phyloP scores from a whole-genome alignment of 2,113 vertebrate species.

The Tapirus terrestris region DNA sequence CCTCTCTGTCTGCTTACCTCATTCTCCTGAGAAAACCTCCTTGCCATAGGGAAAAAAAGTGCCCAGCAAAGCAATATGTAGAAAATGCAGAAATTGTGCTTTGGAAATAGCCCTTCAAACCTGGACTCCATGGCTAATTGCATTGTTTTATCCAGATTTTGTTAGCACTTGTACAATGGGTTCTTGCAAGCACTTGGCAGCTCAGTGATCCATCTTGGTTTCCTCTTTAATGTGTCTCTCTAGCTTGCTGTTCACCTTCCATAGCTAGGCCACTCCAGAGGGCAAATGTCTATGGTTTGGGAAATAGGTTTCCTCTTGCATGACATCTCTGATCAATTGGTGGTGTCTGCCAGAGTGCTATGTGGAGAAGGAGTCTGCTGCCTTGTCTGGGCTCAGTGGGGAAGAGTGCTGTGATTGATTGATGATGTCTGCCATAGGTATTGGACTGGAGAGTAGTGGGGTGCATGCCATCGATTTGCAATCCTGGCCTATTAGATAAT shows the following conservation, averaged over 20 bases:
- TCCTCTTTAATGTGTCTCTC: not conserved
- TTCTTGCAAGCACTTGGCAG: not conserved
- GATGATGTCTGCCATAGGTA: not conserved
- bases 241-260: not conserved
- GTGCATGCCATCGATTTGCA: not conserved
- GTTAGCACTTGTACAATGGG: accelerated
- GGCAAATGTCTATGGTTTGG: not conserved
- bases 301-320: not conserved
- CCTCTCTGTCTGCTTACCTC: not conserved
- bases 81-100: not conserved
- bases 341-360: not conserved
- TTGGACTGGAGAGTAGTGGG: not conserved
- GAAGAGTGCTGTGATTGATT: not conserved
- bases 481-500: not conserved
- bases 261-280: not conserved
- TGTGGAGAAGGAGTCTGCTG: not conserved
- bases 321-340: not conserved
- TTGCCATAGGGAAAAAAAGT: slow-evolving; percentile 37
- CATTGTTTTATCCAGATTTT: not conserved
- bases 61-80: slow-evolving; percentile 4
- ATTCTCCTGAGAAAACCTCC: slow-evolving; percentile 40
- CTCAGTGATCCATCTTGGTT: not conserved
- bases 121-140: not conserved
- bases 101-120: not conserved
- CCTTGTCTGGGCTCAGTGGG: not conserved